Percentiles rank a stretch among this genome's conserved stretches.
These are phyloP conservation scores for Alligator mississippiensis DNA, from an alignment of 2,113 vertebrate genomes.

Conservation along the genomic window DNA sequence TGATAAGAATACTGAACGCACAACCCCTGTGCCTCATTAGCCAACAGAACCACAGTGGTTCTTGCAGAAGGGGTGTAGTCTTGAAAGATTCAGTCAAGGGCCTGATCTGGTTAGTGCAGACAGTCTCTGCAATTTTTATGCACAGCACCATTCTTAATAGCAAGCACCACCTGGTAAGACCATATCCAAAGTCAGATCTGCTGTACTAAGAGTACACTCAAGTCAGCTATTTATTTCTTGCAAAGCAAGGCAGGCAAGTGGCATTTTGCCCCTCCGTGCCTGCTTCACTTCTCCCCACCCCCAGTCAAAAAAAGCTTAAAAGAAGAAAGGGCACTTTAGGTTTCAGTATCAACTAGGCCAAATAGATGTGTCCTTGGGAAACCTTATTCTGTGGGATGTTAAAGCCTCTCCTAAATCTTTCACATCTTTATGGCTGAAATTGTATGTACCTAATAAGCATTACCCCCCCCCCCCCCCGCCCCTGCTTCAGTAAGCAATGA, in stretches of 20 bases:
- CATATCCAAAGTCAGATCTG: neutral
- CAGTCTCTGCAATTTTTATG: neutral
- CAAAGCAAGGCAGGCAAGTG: neutral
- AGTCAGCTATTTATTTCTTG: neutral
- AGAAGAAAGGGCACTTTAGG: neutral
- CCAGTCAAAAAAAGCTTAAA: neutral
- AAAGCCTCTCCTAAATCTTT: too few species aligned
- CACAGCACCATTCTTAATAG: neutral
- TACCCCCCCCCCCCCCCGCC: too few species aligned
- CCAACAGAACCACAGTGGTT: neutral
- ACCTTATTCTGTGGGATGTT: neutral
- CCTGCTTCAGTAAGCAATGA: neutral
- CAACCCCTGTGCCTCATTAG: neutral
- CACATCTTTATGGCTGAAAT: neutral
- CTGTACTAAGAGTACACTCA: too few species aligned
- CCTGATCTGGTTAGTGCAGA: fast-evolving
- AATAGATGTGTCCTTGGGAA: neutral
- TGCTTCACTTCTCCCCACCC: neutral
- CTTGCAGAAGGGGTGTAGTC: neutral
- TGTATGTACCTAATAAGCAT: neutral
- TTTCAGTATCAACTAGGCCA: neutral
- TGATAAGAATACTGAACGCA: neutral
- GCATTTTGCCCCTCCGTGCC: neutral
- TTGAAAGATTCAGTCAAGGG: neutral
- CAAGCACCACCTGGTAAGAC: neutral